Percentiles rank a stretch among this genome's conserved stretches.
phyloP scores from a whole-genome alignment of 2,113 vertebrate species.

The Rhinichthys klamathensis region DNA sequence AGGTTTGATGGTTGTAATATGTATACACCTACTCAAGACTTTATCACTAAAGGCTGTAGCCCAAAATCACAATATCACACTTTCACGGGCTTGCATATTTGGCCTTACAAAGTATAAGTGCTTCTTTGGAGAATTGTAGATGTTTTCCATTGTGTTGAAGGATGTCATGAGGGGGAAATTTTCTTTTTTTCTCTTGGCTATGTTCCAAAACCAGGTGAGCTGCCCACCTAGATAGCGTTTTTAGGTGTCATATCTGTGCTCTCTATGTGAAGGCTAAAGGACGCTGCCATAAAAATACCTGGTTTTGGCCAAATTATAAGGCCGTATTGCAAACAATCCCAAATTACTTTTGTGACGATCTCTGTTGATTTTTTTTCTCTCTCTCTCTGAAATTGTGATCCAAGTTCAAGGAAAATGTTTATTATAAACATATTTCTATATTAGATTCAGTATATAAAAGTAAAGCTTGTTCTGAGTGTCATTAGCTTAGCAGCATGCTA shows the following conservation, averaged over 20 bases:
- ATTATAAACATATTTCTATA: no score
- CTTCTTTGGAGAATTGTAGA: slow-evolving; percentile 6
- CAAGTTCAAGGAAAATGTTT: no score
- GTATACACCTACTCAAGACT: slow-evolving; percentile 20
- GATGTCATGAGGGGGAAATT: background rate
- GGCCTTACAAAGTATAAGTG: background rate
- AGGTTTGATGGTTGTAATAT: background rate
- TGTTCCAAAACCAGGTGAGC: background rate
- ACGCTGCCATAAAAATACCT: no score
- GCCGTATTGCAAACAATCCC: no score
- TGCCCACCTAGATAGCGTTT: background rate
- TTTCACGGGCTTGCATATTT: background rate
- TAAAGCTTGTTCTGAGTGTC: background rate
- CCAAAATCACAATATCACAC: background rate
- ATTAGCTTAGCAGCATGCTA: background rate
- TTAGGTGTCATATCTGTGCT: no score
- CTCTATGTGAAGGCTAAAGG: no score
- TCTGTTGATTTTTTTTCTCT: no score
- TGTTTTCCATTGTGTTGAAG: background rate
- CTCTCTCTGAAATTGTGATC: no score
- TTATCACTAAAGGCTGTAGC: background rate
- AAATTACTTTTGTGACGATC: no score
- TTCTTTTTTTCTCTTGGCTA: background rate
- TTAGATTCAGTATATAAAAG: background rate
- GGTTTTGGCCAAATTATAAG: no score